Conservation (phyloP, 2,888 invertebrate species). For the Acholoe squamosa region DNA sequence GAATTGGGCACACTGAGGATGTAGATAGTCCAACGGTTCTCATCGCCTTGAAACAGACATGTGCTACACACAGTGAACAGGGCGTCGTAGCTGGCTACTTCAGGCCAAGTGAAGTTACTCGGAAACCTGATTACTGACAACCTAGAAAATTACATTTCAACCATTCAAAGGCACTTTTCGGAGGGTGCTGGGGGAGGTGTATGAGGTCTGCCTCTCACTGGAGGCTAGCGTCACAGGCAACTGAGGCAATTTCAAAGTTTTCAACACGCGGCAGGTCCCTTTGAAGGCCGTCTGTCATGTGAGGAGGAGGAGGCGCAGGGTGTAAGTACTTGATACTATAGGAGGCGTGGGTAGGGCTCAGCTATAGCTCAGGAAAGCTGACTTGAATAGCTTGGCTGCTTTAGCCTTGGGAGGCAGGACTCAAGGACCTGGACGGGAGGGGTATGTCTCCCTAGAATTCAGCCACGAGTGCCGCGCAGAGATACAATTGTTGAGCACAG, state of each 20-base stretch:
- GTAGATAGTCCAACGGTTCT: background rate
- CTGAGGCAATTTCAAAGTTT: conserved; percentile 55
- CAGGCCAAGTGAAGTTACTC: conserved; percentile 26
- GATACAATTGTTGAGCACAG: conserved; percentile 55
- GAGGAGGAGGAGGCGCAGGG: background rate
- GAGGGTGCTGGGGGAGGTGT: background rate
- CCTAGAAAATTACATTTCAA: conserved; percentile 58
- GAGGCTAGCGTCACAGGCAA: background rate
- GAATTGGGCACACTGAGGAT: background rate
- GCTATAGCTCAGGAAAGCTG: background rate
- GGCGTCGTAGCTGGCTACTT: background rate
- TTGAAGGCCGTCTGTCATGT: conserved; percentile 47
- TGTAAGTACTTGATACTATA: background rate
- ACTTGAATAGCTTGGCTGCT: background rate
- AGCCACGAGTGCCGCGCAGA: conserved; percentile 13
- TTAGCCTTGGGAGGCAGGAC: conserved; percentile 31
- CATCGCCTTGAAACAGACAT: too few species aligned
- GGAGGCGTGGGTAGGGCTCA: too few species aligned
- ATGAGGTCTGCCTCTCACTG: background rate
- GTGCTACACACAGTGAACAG: too few species aligned
- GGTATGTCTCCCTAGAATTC: background rate
- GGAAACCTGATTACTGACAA: conserved; percentile 55
- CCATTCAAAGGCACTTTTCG: conserved; percentile 11
- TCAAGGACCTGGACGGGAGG: background rate
- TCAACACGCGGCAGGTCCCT: conserved; percentile 47